A percentile compares a stretch with the other conserved stretches of the same genome.
phyloP scores from a whole-genome alignment of 1,140 invertebrate genomes.

The Lanistes nyassanus region DNA sequence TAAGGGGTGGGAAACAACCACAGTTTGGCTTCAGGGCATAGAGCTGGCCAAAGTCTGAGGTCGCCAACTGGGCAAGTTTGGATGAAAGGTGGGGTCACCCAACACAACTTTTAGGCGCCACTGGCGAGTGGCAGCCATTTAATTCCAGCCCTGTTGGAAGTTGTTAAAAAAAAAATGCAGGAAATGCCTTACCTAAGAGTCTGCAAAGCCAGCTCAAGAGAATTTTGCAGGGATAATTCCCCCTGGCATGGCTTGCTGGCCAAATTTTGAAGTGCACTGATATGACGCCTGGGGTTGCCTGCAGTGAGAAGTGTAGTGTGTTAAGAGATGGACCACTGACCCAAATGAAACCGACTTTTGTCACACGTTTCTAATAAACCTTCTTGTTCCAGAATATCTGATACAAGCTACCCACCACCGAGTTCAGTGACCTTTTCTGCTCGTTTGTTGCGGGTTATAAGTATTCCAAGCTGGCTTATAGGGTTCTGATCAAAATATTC shows the following conservation, averaged over 20 bases:
- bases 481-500: constrained; percentile 99
- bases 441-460: constrained; percentile 91
- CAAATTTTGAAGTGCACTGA: constrained; percentile 64
- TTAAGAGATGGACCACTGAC: no score
- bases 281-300: constrained; percentile 69
- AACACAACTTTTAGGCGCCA: no score
- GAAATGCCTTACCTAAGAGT: constrained; percentile 73
- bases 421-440: constrained; percentile 92
- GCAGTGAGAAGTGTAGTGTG: constrained; percentile 5
- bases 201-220: constrained; percentile 86
- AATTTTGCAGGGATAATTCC: constrained; percentile 95
- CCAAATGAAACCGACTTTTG: neutral
- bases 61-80: no score
- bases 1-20: no score
- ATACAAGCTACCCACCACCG: constrained; percentile 71
- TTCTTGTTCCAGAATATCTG: neutral
- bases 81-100: no score
- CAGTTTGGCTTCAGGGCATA: no score
- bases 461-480: constrained; percentile 94
- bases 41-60: no score
- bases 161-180: no score
- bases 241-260: constrained; percentile 73
- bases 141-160: no score
- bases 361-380: no score
- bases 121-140: no score